These are phyloP conservation scores for Mycteria americana DNA, from an alignment of 2,797 vertebrate species.

Conservation along the genomic window DNA sequence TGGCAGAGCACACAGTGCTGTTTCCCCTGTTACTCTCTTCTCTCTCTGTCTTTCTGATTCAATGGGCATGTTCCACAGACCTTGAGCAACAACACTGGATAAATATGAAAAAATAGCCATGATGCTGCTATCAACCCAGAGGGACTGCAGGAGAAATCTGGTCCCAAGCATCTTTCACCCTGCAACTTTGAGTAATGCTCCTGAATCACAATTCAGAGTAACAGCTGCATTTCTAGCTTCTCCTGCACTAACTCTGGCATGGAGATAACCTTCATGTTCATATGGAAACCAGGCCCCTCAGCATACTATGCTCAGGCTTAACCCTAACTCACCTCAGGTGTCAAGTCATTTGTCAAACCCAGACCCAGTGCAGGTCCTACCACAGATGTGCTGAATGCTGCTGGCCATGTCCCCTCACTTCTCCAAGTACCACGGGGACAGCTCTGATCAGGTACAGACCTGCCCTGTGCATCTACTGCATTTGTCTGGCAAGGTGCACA, in stretches of 20 bases:
- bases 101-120: not conserved
- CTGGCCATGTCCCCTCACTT: not conserved
- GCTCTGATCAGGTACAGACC: not conserved
- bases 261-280: not conserved
- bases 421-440: fast-evolving
- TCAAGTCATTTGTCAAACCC: not conserved
- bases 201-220: not conserved
- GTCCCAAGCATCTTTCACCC: not conserved
- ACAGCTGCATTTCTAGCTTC: not conserved
- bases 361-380: not conserved
- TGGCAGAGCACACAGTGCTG: slow-evolving; percentile 4
- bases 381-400: not conserved
- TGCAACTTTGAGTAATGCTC: not conserved
- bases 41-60: not conserved
- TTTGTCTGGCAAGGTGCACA: not conserved
- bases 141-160: not conserved
- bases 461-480: not conserved
- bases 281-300: not conserved
- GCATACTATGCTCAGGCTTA: not conserved
- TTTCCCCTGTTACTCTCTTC: not conserved
- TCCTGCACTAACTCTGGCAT: not conserved
- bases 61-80: not conserved
- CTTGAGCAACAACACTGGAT: not conserved
- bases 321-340: not conserved
- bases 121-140: not conserved